These are phyloP conservation scores for Ceryle rudis DNA, from an alignment of 2,797 vertebrate genomes.

Conservation along the genomic window DNA sequence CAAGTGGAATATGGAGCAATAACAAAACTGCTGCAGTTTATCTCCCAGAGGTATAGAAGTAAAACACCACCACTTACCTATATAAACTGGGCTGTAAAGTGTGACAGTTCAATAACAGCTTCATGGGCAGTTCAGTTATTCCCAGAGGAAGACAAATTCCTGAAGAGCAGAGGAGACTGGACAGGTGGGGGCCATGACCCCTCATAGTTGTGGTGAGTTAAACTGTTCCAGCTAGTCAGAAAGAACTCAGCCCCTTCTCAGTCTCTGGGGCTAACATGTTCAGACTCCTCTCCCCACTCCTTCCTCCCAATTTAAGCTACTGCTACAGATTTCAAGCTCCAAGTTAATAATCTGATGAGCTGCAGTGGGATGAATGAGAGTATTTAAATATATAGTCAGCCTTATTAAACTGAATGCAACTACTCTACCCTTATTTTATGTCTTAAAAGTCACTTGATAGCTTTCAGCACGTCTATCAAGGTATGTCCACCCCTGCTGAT, in stretches of 20 bases:
- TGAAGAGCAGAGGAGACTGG: neutral
- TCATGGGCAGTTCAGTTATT: neutral
- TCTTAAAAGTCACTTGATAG: neutral
- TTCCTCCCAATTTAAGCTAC: neutral
- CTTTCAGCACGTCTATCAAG: neutral
- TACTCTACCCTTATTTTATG: neutral
- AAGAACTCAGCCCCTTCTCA: neutral
- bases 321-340: neutral
- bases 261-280: neutral
- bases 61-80: slow-evolving; percentile 59
- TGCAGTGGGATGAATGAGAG: neutral
- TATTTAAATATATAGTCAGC: neutral
- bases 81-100: slow-evolving; percentile 54
- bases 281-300: neutral
- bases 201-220: neutral
- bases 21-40: slow-evolving; percentile 35
- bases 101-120: slow-evolving; percentile 68
- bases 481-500: neutral
- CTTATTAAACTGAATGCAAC: neutral
- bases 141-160: neutral
- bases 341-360: neutral
- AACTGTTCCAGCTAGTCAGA: fast-evolving
- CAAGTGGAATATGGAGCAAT: slow-evolving; percentile 34
- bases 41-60: slow-evolving; percentile 68
- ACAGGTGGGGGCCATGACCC: neutral